These are phyloP conservation scores for Panagrolaimus sp. DNA, from an alignment of 1,140 invertebrate genomes.

Conservation along the genomic window DNA sequence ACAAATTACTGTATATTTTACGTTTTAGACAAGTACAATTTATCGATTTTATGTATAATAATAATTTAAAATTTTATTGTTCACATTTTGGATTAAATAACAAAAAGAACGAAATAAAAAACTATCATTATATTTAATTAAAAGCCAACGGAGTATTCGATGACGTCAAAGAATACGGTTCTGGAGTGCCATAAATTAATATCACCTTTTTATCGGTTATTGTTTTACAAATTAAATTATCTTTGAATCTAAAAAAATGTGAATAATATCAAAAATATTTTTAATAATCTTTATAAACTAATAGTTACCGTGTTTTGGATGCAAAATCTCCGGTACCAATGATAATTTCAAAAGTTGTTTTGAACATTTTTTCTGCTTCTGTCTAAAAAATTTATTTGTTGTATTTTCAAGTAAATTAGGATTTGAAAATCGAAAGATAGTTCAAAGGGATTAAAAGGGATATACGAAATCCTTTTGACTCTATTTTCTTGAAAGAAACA, in stretches of 20 bases:
- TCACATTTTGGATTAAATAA: background rate
- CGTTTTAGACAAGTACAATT: too few species aligned
- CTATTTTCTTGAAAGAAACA: too few species aligned
- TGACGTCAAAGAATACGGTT: constrained; percentile 12
- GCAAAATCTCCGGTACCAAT: constrained; percentile 29
- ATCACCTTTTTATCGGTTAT: constrained; percentile 24
- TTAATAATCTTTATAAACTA: too few species aligned
- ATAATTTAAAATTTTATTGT: too few species aligned
- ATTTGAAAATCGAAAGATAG: too few species aligned
- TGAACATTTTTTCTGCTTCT: constrained; percentile 29
- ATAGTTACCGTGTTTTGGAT: constrained; percentile 9
- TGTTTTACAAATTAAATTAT: constrained; percentile 29
- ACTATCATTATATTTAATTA: too few species aligned
- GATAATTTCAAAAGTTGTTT: constrained; percentile 31
- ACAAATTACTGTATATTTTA: too few species aligned
- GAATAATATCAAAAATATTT: too few species aligned
- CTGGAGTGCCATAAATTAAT: constrained; percentile 26
- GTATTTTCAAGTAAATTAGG: too few species aligned
- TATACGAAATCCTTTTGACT: too few species aligned
- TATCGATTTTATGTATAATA: too few species aligned
- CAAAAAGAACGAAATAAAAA: background rate
- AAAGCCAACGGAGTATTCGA: background rate
- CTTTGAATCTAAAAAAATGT: constrained; percentile 24
- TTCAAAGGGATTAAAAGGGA: too few species aligned
- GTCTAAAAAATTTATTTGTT: constrained; percentile 21